A percentile compares a stretch with the other conserved stretches of the same genome.
Evolutionary conservation across 2,113 vertebrate species (phyloP).

Genomic region (Notothenia coriiceps): DNA sequence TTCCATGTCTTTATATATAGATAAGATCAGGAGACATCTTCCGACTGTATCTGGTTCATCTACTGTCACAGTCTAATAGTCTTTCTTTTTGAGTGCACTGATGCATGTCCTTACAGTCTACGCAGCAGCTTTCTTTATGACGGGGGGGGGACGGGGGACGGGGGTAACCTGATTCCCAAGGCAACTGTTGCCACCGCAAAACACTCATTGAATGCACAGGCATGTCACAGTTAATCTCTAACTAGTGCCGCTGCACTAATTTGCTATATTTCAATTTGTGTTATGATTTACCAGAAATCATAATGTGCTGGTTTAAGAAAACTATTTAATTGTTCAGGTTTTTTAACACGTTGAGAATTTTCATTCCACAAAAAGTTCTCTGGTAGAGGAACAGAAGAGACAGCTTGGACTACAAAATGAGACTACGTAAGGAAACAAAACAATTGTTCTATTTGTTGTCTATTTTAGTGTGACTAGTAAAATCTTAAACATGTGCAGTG

Average conservation of each 20-base stretch:
- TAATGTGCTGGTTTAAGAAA: constrained; percentile 5
- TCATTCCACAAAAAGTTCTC: not conserved
- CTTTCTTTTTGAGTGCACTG: constrained; percentile 31
- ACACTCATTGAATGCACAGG: constrained; percentile 43
- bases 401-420: constrained; percentile 61
- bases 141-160: not conserved
- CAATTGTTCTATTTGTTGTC: not conserved
- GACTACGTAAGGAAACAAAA: constrained; percentile 67
- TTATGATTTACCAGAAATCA: constrained; percentile 12
- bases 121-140: constrained; percentile 48
- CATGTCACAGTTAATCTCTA: constrained; percentile 46
- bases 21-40: not conserved
- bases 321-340: not conserved
- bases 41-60: constrained; percentile 15
- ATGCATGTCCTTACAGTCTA: constrained; percentile 18
- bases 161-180: constrained; percentile 68
- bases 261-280: not conserved
- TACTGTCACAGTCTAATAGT: constrained; percentile 37
- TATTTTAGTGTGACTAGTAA: not conserved
- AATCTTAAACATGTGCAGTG: not conserved
- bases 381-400: not conserved
- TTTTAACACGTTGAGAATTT: constrained; percentile 22
- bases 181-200: constrained; percentile 75
- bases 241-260: constrained; percentile 25
- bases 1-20: not conserved